Conservation (phyloP, 2,888 invertebrate species). For the Petrolisthes manimaculis region DNA sequence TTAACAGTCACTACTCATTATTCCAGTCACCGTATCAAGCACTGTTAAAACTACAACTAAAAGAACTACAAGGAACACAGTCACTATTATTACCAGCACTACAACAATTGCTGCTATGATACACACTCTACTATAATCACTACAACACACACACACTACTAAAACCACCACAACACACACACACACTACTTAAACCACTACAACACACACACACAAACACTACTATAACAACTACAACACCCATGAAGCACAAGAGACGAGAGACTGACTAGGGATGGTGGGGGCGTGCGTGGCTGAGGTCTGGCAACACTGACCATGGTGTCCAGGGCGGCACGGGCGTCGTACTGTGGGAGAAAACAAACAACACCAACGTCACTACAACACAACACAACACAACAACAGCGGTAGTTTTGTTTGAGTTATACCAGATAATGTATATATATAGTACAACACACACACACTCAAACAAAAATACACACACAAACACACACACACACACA, state of each 20-base stretch:
- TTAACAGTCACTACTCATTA: too few relatives aligned
- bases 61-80: neutral
- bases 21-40: too few relatives aligned
- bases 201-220: too few relatives aligned
- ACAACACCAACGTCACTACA: neutral
- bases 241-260: neutral
- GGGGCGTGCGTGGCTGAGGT: neutral
- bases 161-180: neutral
- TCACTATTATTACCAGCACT: neutral
- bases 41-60: neutral
- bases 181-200: neutral
- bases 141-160: neutral
- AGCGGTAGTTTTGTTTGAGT: too few relatives aligned
- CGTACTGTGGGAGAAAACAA: slow-evolving; percentile 12
- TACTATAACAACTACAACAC: neutral
- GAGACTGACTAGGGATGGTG: slow-evolving; percentile 5
- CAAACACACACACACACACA: too few relatives aligned
- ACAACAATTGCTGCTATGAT: neutral
- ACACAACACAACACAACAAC: neutral
- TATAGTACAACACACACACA: too few relatives aligned
- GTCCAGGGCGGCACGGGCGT: slow-evolving; percentile 21
- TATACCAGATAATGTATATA: too few relatives aligned
- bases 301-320: slow-evolving; percentile 16
- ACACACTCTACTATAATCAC: neutral
- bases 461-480: too few relatives aligned